phyloP scores from a whole-genome alignment of 2,113 vertebrate species.

The Mastomys coucha region DNA sequence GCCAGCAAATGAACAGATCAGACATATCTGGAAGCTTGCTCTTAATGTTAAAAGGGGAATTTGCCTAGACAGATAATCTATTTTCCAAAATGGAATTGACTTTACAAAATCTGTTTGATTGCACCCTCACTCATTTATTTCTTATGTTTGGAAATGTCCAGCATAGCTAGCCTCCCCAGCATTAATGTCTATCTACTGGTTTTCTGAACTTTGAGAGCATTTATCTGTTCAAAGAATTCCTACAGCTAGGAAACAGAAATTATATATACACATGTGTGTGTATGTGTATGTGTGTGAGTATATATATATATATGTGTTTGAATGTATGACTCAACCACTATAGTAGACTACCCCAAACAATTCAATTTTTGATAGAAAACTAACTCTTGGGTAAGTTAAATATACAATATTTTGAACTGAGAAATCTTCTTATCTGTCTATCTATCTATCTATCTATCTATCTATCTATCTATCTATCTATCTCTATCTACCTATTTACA shows the following conservation, averaged over 20 bases:
- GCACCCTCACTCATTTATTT: conserved; percentile 65
- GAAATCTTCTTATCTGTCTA: too few relatives aligned
- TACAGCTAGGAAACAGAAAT: not conserved
- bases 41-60: conserved; percentile 69
- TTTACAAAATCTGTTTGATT: conserved; percentile 76
- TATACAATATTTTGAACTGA: not conserved
- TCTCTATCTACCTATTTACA: too few relatives aligned
- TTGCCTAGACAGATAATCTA: conserved; percentile 70
- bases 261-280: not conserved
- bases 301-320: not conserved
- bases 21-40: conserved; percentile 54
- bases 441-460: too few relatives aligned
- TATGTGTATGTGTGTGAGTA: not conserved
- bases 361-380: conserved; percentile 5
- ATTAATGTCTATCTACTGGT: not conserved
- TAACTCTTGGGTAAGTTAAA: not conserved
- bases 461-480: too few relatives aligned
- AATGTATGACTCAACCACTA: not conserved
- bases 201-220: conserved; percentile 26
- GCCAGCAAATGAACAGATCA: conserved; percentile 62
- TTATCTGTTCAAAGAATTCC: conserved; percentile 15
- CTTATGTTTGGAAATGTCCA: conserved; percentile 68
- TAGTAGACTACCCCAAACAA: not conserved
- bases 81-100: conserved; percentile 75
- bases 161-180: not conserved